Evolutionary conservation across 2,797 vertebrate genomes (phyloP).

Genomic region (Alectoris magna): DNA sequence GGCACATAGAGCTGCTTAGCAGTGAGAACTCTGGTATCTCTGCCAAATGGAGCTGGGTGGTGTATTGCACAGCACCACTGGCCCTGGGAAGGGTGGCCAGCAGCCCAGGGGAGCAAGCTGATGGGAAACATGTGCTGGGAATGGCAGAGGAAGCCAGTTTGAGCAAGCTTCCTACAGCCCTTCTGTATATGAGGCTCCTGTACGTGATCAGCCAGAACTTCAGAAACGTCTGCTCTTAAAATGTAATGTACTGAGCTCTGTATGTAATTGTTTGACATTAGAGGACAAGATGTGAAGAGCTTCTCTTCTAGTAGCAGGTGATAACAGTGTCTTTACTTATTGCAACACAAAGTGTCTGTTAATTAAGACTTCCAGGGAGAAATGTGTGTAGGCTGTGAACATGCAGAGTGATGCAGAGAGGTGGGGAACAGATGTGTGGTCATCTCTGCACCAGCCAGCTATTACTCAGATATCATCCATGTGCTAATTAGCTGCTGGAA

Average conservation of each 20-base stretch:
- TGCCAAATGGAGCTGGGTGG: neutral
- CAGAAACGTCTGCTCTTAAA: neutral
- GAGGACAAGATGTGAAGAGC: neutral
- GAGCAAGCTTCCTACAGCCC: neutral
- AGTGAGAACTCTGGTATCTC: neutral
- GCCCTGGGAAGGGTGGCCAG: neutral
- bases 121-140: rapidly evolving
- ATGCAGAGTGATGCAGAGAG: conserved; percentile 38
- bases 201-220: neutral
- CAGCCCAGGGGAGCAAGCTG: neutral
- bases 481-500: conserved; percentile 31
- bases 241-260: neutral
- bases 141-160: neutral
- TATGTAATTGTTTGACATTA: neutral
- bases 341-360: conserved; percentile 10
- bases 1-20: neutral
- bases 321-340: conserved; percentile 27
- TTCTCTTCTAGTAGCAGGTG: neutral
- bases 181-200: neutral
- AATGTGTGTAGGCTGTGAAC: conserved; percentile 44
- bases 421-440: conserved; percentile 57
- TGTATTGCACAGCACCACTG: neutral
- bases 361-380: conserved; percentile 28
- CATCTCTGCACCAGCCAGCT: conserved; percentile 18
- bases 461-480: conserved; percentile 29